Evolutionary conservation across 2,113 vertebrate genomes (phyloP), one percentile per base, ranked within the genome.

Genomic region (Protobothrops mucrosquamatus): DNA sequence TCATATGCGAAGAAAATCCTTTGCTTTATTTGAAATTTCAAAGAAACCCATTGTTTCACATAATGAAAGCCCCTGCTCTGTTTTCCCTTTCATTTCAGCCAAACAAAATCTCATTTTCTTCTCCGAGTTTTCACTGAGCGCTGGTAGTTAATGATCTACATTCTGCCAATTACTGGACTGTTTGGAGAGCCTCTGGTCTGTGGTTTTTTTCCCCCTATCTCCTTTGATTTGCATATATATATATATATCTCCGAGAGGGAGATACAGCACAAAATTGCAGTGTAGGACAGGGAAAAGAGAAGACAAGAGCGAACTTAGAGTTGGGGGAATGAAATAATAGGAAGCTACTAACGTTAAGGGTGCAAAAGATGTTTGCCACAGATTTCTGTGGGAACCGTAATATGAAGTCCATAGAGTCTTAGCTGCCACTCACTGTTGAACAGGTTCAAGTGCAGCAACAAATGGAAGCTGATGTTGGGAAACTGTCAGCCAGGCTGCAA

Each of bases 1-100:
- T 59, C 91, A 8, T 88, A 93, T 86, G 14, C 51, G 26, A 93
- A 74, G 5, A 92, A 2, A 0, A 92, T 43, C 26, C 43, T 51
- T 4, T 34, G 2, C 81, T 52, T 93, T 93, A 43, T 43, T 29
- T 92, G 89, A 93, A 89, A 86, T 59, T 26, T 90, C 0, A 91
- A 93, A 91, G 39, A 89, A 51, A 51, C 61, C 43, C 54, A 90
- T 90, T 51, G 55, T 90, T 93, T 61, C 88, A 59, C 56, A 59
- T 61, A 93, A 93, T 86, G 88, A 93, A 55, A 4, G 39, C 39
- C 4, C 4, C 4, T 48, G 26, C 24, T 55, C 46, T 26, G 46
- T 89, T 91, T 91, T 87, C 92, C 5, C 3, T 91, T 61, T 1
- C 54, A 88, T 89, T 26, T 93, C 4, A 46, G 0, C 39, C 18